phyloP scores from a whole-genome alignment of 2,888 invertebrate species.

The Diaphora mendica region DNA sequence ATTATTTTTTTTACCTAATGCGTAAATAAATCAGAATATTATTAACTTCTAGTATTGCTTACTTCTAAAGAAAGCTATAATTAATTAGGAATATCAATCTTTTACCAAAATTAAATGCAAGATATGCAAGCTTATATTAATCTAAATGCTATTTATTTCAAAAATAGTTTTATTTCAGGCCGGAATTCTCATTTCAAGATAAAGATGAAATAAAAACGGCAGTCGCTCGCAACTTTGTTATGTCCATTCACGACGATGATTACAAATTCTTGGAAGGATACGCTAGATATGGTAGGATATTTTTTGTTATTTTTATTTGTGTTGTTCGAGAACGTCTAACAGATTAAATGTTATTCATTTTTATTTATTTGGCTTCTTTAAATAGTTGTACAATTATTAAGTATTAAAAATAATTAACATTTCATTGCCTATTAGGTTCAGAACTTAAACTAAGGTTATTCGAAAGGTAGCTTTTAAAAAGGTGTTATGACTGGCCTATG shows the following conservation, averaged over 20 bases:
- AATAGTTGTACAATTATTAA: background rate
- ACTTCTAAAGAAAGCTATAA: background rate
- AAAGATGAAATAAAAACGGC: constrained; percentile 48
- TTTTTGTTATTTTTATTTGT: background rate
- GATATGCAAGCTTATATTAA: background rate
- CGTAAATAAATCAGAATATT: constrained; percentile 2
- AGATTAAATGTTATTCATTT: background rate
- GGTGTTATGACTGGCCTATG: background rate
- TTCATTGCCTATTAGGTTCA: background rate
- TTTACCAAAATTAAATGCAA: background rate
- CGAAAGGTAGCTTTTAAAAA: background rate
- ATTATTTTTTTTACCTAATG: background rate
- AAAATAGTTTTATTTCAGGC: constrained; percentile 50
- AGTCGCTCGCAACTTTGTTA: constrained; percentile 51
- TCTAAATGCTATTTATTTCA: background rate
- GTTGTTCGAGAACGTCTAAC: background rate
- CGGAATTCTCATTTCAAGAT: constrained; percentile 47
- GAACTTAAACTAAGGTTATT: background rate
- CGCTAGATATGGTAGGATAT: constrained; percentile 59
- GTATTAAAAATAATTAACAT: background rate
- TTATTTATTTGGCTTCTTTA: background rate
- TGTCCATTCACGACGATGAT: constrained; percentile 68
- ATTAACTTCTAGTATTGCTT: background rate
- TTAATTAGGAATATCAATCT: background rate
- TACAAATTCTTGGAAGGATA: constrained; percentile 59